phyloP scores from a whole-genome alignment of 2,888 invertebrate genomes.

The Tenthredo scrophulariae region DNA sequence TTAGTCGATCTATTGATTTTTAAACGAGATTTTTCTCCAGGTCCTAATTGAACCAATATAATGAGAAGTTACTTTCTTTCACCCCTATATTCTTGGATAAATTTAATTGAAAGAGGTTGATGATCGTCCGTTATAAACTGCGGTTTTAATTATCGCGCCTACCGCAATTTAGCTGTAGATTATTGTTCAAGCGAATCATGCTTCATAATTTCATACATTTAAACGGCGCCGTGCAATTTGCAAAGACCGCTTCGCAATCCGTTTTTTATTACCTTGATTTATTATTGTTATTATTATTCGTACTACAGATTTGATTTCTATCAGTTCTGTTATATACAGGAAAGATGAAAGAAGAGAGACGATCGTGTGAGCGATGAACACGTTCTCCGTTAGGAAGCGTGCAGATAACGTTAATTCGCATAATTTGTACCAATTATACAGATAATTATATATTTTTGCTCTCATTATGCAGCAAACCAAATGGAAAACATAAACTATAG shows the following conservation, averaged over 20 bases:
- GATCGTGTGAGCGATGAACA: constrained; percentile 10
- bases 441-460: constrained; percentile 16
- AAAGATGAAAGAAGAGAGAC: background rate
- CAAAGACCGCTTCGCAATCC: background rate
- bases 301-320: background rate
- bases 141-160: background rate
- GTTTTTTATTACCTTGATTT: background rate
- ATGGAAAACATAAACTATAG: background rate
- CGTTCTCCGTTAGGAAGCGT: background rate
- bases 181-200: background rate
- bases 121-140: background rate
- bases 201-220: constrained; percentile 3
- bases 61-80: background rate
- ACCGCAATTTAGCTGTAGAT: background rate
- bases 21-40: no score
- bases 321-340: background rate
- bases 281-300: background rate
- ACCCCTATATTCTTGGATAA: background rate
- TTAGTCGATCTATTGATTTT: background rate
- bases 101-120: background rate
- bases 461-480: background rate
- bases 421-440: constrained; percentile 35
- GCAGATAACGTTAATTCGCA: background rate
- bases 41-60: no score
- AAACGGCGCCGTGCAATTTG: background rate